Evolutionary conservation across 2,113 vertebrate species (phyloP).

Genomic region (Embiotoca jacksoni): DNA sequence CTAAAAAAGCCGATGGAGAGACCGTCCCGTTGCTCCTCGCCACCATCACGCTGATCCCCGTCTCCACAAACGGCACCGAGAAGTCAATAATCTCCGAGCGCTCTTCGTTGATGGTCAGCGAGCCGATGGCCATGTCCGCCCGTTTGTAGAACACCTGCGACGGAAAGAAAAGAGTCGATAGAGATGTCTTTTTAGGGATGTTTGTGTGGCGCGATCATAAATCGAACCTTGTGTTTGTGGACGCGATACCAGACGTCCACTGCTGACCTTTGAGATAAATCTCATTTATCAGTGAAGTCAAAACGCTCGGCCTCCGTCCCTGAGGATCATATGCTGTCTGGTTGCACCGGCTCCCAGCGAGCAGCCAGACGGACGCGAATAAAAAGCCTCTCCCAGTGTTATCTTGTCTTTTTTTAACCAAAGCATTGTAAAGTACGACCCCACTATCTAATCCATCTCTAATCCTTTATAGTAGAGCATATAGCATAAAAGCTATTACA

Average conservation of each 20-base stretch:
- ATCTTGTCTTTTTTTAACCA: neutral
- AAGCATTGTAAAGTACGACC: neutral
- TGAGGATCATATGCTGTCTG: neutral
- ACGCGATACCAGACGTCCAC: neutral
- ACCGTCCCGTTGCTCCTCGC: constrained; percentile 96
- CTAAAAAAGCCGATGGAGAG: constrained; percentile 96
- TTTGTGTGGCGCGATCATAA: constrained; percentile 1
- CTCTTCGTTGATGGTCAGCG: constrained; percentile 98
- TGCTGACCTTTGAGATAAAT: constrained; percentile 58
- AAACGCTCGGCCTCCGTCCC: constrained; percentile 11
- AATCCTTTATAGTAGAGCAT: constrained; percentile 36
- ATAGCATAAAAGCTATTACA: constrained; percentile 33
- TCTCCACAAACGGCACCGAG: constrained; percentile 98
- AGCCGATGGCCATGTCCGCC: constrained; percentile 98
- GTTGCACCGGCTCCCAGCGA: neutral
- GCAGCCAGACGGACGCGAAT: constrained; percentile 16
- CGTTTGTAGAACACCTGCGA: constrained; percentile 95
- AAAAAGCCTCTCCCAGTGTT: neutral
- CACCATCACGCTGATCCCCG: constrained; percentile 98
- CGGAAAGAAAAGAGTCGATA: neutral
- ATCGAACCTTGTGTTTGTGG: neutral
- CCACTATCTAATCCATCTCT: constrained; percentile 30
- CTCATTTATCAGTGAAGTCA: constrained; percentile 25
- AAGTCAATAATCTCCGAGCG: constrained; percentile 97
- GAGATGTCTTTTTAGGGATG: neutral